Base-by-base conservation (phyloP, 2,888 invertebrate genomes). In the Adelphocoris suturalis region DNA sequence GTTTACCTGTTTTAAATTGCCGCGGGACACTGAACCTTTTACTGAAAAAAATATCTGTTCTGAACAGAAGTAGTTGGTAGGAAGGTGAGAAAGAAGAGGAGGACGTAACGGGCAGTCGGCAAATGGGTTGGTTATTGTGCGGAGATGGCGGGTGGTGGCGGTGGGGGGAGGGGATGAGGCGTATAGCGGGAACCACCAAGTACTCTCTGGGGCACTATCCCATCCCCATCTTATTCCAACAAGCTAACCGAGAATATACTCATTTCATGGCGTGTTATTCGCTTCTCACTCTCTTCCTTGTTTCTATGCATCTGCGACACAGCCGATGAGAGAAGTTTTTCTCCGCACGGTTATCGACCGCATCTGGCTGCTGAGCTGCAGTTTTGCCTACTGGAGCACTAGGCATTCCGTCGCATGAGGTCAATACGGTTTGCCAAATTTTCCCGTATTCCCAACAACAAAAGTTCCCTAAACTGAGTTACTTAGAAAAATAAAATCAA, bases 211-310 rank as follows among this genome's bases (percentile, higher is more conserved):
- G 82, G 82, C 52, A 52, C 82, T 82, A 82, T 82, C 52, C 82
- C 52, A 19, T 82, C 52, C 82, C 82, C 82, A 82, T 82, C 82
- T 82, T 82, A 82, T 82, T 82, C 82, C 52, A 82, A 82, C 82
- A 82, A 82, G 52, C 82, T 82, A 82, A 82, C 82, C 48, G 82
- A 82, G 82, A 82, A 82, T 82, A 82, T 82, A 82, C 82, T 82
- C 82, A 82, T 82, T 82, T 82, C 82, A 82, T 82, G 82, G 82
- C 82, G 27, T 82, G 82, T 82, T 82, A 82, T 82, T 82, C 82
- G 47, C 48, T 82, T 27, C 82, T 52, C 82, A 68, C 68, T 68
- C 82, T 46, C 48, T 23, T 27, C 52, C 52, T 52, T 82, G 48
- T 47, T 82, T 52, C 82, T 52, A 47, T 82, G 82, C 82, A 82